These are phyloP conservation scores for Odocoileus hemionus DNA, from an alignment of 2,113 vertebrate genomes.

Conservation along the genomic window DNA sequence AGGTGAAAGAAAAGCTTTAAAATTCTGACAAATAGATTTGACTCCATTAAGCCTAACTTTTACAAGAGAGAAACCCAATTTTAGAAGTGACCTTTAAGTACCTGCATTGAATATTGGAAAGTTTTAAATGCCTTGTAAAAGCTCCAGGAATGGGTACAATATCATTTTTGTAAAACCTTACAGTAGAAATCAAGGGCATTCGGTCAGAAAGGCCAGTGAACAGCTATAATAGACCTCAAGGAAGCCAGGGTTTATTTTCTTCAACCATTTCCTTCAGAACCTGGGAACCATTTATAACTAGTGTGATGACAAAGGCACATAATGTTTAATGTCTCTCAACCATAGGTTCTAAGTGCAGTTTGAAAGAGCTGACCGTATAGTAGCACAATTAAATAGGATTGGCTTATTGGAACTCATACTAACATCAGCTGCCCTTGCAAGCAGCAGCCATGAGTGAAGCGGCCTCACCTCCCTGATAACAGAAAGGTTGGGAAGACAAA, in stretches of 20 bases:
- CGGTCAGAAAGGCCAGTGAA: not conserved
- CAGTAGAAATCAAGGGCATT: not conserved
- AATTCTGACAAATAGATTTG: not conserved
- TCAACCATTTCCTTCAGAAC: not conserved
- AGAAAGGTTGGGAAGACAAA: not conserved
- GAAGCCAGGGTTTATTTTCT: not conserved
- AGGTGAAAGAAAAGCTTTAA: not conserved
- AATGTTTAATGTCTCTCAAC: not conserved
- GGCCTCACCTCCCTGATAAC: not conserved
- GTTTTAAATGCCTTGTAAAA: not conserved
- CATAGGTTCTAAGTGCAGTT: not conserved
- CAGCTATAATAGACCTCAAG: not conserved
- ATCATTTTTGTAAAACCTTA: slow-evolving; percentile 3
- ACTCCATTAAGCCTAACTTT: not conserved
- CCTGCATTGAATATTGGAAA: not conserved
- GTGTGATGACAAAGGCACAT: not conserved
- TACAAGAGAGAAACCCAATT: not conserved
- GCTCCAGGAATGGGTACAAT: not conserved
- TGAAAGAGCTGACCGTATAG: not conserved
- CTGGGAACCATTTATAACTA: not conserved
- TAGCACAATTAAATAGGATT: not conserved
- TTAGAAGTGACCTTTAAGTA: not conserved
- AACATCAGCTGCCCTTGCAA: not conserved
- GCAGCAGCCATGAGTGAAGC: rapidly evolving
- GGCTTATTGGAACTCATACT: not conserved